Percentiles rank a stretch among this genome's conserved stretches.
These are phyloP conservation scores for Deilephila elpenor DNA, from an alignment of 2,888 invertebrate species.

Conservation along the genomic window DNA sequence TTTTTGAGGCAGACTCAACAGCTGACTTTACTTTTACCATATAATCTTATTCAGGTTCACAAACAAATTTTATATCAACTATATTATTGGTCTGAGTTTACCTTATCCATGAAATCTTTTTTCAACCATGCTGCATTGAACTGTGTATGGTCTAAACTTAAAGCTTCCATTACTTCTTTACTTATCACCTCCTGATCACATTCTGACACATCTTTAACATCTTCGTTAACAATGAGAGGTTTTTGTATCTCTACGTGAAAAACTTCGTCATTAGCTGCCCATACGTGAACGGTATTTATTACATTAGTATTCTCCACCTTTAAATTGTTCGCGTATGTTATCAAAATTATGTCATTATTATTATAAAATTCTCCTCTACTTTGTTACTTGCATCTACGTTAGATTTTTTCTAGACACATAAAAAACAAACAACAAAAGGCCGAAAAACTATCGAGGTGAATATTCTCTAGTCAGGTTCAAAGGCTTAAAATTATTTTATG, in stretches of 20 bases:
- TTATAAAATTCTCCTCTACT: too few species aligned
- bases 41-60: too few species aligned
- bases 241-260: conserved; percentile 68
- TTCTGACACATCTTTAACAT: conserved; percentile 37
- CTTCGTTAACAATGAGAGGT: conserved; percentile 59
- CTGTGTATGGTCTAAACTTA: conserved; percentile 62
- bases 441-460: too few species aligned
- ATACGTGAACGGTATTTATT: conserved; percentile 63
- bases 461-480: too few species aligned
- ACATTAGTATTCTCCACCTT: conserved; percentile 58
- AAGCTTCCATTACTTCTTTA: conserved; percentile 49
- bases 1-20: too few species aligned
- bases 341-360: too few species aligned
- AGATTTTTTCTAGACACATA: too few species aligned
- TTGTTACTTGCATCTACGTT: too few species aligned
- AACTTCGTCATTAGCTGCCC: conserved; percentile 70
- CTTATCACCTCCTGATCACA: conserved; percentile 59
- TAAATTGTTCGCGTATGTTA: conserved; percentile 32
- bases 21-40: too few species aligned
- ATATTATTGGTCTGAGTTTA: conserved; percentile 38
- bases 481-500: too few species aligned
- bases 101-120: conserved; percentile 72
- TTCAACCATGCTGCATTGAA: conserved; percentile 73
- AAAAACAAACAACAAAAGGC: too few species aligned
- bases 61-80: too few species aligned